Evolutionary conservation across 2,113 vertebrate genomes (phyloP).

Genomic region (Danio rerio): GRCz12tu NC_133192.1:22735501-22736000

Average conservation of each 20-base stretch:
- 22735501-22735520: constrained; percentile 5
- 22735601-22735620: constrained; percentile 13
- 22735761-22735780: constrained; percentile 43
- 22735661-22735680: constrained; percentile 53
- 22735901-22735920: constrained; percentile 14
- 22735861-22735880: constrained; percentile 57
- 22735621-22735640: constrained; percentile 19
- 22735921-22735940: constrained; percentile 33
- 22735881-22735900: constrained; percentile 27
- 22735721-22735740: constrained; percentile 42
- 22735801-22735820: constrained; percentile 58
- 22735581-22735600: constrained; percentile 2
- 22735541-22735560: background rate
- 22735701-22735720: constrained; percentile 54
- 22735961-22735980: background rate
- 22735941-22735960: background rate
- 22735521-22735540: background rate
- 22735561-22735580: constrained; percentile 5
- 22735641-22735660: constrained; percentile 5
- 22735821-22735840: constrained; percentile 60
- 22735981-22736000: too few species aligned
- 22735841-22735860: constrained; percentile 48
- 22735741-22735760: constrained; percentile 50
- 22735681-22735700: constrained; percentile 29
- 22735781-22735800: constrained; percentile 56